phyloP scores from a whole-genome alignment of 2,797 vertebrate species.

The Trachurus trachurus region DNA sequence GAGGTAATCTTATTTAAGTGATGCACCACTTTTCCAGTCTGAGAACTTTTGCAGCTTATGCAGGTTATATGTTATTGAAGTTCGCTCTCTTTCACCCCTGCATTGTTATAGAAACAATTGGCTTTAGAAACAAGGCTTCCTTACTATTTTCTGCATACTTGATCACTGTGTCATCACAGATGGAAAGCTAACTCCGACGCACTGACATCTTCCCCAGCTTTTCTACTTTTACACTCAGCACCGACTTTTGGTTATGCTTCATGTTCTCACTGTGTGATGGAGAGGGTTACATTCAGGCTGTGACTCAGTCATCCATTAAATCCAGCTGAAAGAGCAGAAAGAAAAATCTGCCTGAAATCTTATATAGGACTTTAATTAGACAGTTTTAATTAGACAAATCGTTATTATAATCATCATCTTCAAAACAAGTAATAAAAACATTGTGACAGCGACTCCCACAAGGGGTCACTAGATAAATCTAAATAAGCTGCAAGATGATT shows the following conservation, averaged over 20 bases:
- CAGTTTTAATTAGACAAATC: not conserved
- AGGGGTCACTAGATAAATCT: not conserved
- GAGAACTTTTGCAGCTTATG: constrained; percentile 6
- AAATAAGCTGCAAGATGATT: not conserved
- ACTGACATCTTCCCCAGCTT: not conserved
- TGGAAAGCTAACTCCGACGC: constrained; percentile 5
- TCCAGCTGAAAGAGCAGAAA: not conserved
- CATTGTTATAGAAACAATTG: constrained; percentile 33
- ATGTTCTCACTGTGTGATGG: not conserved
- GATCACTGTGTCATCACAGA: constrained; percentile 27
- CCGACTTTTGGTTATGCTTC: not conserved
- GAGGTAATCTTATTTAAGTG: not conserved
- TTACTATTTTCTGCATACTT: constrained; percentile 19
- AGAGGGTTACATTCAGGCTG: not conserved
- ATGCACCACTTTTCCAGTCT: not conserved
- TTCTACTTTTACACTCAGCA: not conserved
- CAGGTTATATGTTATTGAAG: not conserved
- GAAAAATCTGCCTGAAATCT: not conserved
- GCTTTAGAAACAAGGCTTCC: constrained; percentile 14
- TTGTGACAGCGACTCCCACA: not conserved
- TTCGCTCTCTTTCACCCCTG: constrained; percentile 38
- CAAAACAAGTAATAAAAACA: not conserved
- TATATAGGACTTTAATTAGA: not conserved
- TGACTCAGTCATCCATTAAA: not conserved
- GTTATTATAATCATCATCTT: not conserved